Evolutionary conservation across 2,113 vertebrate species (phyloP), one percentile per base, ranked within the genome.

Genomic region (Balaenoptera acutorostrata): DNA sequence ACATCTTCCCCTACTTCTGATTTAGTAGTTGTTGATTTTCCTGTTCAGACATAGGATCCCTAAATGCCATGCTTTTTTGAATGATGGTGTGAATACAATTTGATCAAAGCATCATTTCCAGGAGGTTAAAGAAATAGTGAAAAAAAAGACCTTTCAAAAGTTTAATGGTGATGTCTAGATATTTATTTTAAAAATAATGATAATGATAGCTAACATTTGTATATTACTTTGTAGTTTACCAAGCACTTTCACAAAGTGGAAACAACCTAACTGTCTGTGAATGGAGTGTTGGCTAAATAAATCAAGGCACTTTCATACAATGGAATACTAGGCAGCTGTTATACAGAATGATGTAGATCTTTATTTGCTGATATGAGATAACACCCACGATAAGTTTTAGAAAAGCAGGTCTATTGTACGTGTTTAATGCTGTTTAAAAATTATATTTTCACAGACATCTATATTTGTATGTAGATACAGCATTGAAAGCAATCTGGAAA

Each of bases 201-300:
- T 93, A 68, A 95, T 87, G 72, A 89, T 75, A 78, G 46, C 49
- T 71, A 69, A 46, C 90, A 89, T 71, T 88, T 87, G 68, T 64
- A 57, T 96, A 89, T 89, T 86, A 29, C 72, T 78, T 86, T 83
- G 59, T 83, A 95, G 89, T 96, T 95, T 93, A 89, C 63, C 83
- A 69, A 96, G 61, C 92, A 80, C 85, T 96, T 96, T 59, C 86
- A 74, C 83, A 97, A 97, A 97, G 68, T 96, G 78, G 68, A 95
- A 93, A 59, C 36, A 59, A 87, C 63, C 49, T 80, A 52, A 71
- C 95, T 93, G 36, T 87, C 61, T 78, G 49, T 86, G 87, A 93
- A 52, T 89, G 63, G 89, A 89, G 13, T 88, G 74, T 71, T 95
- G 49, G 44, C 49, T 84, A 66, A 96, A 90, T 97, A 92, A 97